These are phyloP conservation scores for Hipparchia semele DNA, from an alignment of 2,888 invertebrate genomes.

Conservation along the genomic window DNA sequence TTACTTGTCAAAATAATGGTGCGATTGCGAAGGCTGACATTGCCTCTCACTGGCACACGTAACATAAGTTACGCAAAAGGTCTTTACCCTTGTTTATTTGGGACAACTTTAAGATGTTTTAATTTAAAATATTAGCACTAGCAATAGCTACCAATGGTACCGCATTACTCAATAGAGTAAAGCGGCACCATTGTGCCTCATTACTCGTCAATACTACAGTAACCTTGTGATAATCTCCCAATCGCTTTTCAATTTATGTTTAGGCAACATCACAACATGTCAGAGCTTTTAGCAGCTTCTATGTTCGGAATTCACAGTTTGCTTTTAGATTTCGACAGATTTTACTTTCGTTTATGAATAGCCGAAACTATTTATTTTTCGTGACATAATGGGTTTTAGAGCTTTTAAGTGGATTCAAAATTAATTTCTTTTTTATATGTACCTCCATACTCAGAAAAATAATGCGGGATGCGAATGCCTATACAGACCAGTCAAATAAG, in stretches of 20 bases:
- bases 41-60: conserved; percentile 79
- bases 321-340: conserved; percentile 53
- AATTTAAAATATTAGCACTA: conserved; percentile 73
- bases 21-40: conserved; percentile 69
- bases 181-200: conserved; percentile 50
- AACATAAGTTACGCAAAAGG: conserved; percentile 77
- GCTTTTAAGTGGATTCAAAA: no score
- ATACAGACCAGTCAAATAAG: no score
- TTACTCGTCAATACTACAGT: conserved; percentile 27
- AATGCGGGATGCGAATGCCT: no score
- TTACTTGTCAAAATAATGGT: conserved; percentile 65
- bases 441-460: no score
- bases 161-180: conserved; percentile 53
- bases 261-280: conserved; percentile 49
- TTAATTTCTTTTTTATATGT: no score
- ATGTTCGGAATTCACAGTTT: conserved; percentile 46
- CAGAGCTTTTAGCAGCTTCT: conserved; percentile 56
- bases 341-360: conserved; percentile 28
- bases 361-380: conserved; percentile 3
- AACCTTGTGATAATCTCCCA: conserved; percentile 51
- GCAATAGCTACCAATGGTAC: conserved; percentile 23
- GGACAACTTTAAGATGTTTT: conserved; percentile 75
- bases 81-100: conserved; percentile 81
- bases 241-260: conserved; percentile 60
- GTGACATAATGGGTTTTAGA: neutral